These are phyloP conservation scores for Helobdella robusta DNA, from an alignment of 2,888 invertebrate genomes.

Conservation along the genomic window DNA sequence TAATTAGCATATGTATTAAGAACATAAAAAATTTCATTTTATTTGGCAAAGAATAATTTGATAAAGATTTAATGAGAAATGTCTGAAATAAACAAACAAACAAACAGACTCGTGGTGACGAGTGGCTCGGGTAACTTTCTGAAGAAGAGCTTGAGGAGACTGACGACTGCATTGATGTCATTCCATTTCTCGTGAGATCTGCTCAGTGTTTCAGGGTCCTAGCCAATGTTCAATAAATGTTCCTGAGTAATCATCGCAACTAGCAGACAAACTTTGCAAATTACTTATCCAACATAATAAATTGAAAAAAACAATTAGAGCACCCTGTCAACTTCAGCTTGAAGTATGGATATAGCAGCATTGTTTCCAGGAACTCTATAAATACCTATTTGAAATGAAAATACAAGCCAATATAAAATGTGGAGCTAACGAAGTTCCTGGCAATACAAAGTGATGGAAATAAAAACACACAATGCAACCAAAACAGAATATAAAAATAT, in stretches of 20 bases:
- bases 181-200: slow-evolving; percentile 60
- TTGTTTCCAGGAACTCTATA: slow-evolving; percentile 95
- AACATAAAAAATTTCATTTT: too few relatives aligned
- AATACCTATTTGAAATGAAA: too few relatives aligned
- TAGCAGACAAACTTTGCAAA: not conserved
- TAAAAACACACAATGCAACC: too few relatives aligned
- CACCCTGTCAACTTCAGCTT: slow-evolving; percentile 47
- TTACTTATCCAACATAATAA: not conserved
- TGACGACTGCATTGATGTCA: slow-evolving; percentile 88
- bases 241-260: not conserved
- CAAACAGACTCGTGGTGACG: slow-evolving; percentile 65
- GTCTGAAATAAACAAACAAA: too few relatives aligned
- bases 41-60: too few relatives aligned
- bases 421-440: too few relatives aligned
- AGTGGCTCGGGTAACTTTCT: slow-evolving; percentile 84
- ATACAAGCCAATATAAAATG: too few relatives aligned
- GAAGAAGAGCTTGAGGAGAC: slow-evolving; percentile 77
- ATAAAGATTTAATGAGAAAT: too few relatives aligned
- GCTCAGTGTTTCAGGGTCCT: slow-evolving; percentile 45
- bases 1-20: too few relatives aligned
- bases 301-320: not conserved
- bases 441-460: too few relatives aligned
- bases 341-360: slow-evolving; percentile 78
- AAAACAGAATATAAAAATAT: too few relatives aligned
- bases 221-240: not conserved